Evolutionary conservation across 2,113 vertebrate genomes (phyloP), one percentile per base, ranked within the genome.

Genomic region (Hippocampus comes): DNA sequence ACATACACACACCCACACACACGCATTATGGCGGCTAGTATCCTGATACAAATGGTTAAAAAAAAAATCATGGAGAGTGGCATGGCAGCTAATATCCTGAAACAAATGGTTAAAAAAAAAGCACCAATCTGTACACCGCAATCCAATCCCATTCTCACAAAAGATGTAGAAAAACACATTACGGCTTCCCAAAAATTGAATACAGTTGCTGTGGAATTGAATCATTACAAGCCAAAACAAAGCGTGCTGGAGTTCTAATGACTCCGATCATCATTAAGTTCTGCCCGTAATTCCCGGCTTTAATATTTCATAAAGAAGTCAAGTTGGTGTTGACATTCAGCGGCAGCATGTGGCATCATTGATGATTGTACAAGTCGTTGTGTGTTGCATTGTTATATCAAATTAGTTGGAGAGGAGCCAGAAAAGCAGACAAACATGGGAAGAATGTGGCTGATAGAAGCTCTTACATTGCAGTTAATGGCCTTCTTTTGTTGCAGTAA

Each of bases 401-500:
- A 93, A 93, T 93, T 92, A 93, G 87, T 90, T 93, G 92, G 93
- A 93, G 89, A 89, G 89, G 80, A 68, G 90, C 92, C 91, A 93
- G 91, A 86, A 88, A 90, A 85, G 83, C 84, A 90, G 86, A 89
- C 87, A 91, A 91, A 89, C 82, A 88, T 84, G 88, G 87, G 86
- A 83, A 90, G 87, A 83, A 83, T 66, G 85, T 63, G 84, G 87
- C 86, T 89, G 85, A 89, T 86, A 88, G 83, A 85, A 86, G 88
- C 88, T 84, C 90, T 92, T 86, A 89, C 80, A 86, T 71, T 88
- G 80, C 87, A 85, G 88, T 88, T 92, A 92, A 93, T 93, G 91
- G 90, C 80, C 89, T 92, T 92, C 91, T 92, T 92, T 93, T 93
- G 91, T 92, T 92, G 74, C 86, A 89, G 88, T 93, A 93, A 92